phyloP scores from a whole-genome alignment of 2,797 vertebrate species.

The Ctenopoma multispine region DNA sequence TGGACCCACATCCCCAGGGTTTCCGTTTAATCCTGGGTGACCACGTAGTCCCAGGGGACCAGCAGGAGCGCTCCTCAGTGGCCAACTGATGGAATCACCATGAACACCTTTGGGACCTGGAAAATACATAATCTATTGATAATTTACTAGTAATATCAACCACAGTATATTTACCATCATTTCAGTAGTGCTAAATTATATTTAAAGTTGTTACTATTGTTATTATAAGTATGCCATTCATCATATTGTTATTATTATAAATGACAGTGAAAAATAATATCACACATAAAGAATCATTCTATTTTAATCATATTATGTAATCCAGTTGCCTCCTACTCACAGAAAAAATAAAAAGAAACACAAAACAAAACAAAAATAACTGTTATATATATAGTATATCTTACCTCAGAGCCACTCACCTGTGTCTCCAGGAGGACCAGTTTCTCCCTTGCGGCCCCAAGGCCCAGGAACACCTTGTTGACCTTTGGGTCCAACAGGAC shows the following conservation, averaged over 20 bases:
- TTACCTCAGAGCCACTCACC: conserved; percentile 45
- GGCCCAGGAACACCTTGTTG: conserved; percentile 53
- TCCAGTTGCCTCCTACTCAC: background rate
- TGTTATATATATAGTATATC: background rate
- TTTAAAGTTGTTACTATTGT: no score
- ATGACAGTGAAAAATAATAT: background rate
- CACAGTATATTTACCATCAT: background rate
- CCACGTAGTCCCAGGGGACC: conserved; percentile 53
- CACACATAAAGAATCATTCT: background rate
- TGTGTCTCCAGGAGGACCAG: conserved; percentile 45
- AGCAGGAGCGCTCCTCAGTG: accelerated
- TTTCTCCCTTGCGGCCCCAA: conserved; percentile 56
- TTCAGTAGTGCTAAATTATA: background rate
- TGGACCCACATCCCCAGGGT: conserved; percentile 51
- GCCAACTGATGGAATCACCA: conserved; percentile 12
- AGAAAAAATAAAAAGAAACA: background rate
- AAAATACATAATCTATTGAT: background rate
- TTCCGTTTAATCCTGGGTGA: conserved; percentile 39
- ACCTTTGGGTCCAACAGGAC: conserved; percentile 61
- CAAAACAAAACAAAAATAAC: background rate
- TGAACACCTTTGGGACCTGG: conserved; percentile 63
- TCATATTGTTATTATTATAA: no score
- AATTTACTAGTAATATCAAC: background rate
- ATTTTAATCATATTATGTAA: background rate
- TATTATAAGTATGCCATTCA: no score